Base-by-base conservation (phyloP, 2,113 vertebrate genomes). In the Sphaerodactylus townsendi region DNA sequence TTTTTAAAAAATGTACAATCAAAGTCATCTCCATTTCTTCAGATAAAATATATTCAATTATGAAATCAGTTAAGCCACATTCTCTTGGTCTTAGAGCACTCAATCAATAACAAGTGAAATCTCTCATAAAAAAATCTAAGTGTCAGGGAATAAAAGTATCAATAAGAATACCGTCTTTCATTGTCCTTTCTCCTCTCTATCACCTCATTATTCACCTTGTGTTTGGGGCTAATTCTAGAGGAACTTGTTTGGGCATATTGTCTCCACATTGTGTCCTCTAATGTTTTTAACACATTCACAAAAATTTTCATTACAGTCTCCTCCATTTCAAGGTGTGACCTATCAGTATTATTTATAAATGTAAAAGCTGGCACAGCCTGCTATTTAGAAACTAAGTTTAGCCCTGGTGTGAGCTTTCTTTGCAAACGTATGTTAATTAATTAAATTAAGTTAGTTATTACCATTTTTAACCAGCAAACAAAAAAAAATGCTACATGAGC, bases 201-300 rank as follows among this genome's bases (percentile, higher is more conserved):
- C 92, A 89, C 88, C 91, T 95, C 88, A 94, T 96, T 92, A 92
- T 92, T 95, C 90, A 93, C 87, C 84, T 79, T 84, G n/a, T 83
- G 84, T 37, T 87, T 90, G 80, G 77, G 87, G 71, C 85, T 92
- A 77, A 83, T 77, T 86, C 77, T 79, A 92, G 75, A 89, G 85
- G 56, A 56, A 70, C 84, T 91, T 93, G 88, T 91, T 89, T 87
- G 92, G 88, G 84, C 85, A 0, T 90, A 92, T 81, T 95, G 92
- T 87, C 93, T 93, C 91, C 88, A 90, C 92, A 89, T 90, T 93
- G 91, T 88, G 41, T 89, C 96, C 95, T 95, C 95, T 78, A 90
- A 94, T 93, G 95, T 92, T 91, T 94, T 95, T 95, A 93, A 88
- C 93, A 93, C 91, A 91, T 95, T 94, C 93, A 89, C 84, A 91